Percentiles rank a stretch among this genome's conserved stretches.
phyloP scores from a whole-genome alignment of 2,888 invertebrate species.

The Bombylius discolor region DNA sequence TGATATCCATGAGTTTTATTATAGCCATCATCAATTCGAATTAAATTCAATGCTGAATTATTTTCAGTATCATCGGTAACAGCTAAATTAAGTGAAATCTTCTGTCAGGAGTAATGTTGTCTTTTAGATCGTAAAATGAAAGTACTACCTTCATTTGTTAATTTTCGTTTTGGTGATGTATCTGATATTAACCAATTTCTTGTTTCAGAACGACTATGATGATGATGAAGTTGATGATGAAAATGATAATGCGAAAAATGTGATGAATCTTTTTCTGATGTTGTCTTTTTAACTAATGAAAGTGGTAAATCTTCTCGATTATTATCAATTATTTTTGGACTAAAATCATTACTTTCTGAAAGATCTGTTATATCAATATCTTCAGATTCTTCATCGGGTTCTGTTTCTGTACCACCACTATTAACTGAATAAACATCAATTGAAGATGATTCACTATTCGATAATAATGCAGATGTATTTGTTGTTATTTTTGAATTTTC shows the following conservation, averaged over 20 bases:
- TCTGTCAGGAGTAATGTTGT: not conserved
- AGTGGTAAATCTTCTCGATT: constrained; percentile 19
- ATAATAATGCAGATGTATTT: not conserved
- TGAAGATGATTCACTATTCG: constrained; percentile 11
- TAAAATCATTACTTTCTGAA: constrained; percentile 25
- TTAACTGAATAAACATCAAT: constrained; percentile 15
- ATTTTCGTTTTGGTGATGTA: constrained; percentile 20
- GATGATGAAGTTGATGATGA: no score
- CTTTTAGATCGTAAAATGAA: not conserved
- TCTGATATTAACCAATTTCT: constrained; percentile 32
- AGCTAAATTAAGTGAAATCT: not conserved
- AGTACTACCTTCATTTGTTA: constrained; percentile 12
- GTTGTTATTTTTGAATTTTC: constrained; percentile 21
- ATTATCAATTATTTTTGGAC: constrained; percentile 16
- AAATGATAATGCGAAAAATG: constrained; percentile 6
- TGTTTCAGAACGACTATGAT: not conserved
- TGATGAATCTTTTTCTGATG: constrained; percentile 3
- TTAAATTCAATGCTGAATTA: constrained; percentile 18
- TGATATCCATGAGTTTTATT: not conserved
- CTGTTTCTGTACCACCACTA: constrained; percentile 16
- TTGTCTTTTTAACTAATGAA: constrained; percentile 20
- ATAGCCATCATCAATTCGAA: constrained; percentile 16
- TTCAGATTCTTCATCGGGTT: constrained; percentile 34
- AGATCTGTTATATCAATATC: constrained; percentile 37
- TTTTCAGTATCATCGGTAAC: not conserved